Evolutionary conservation across 1,140 invertebrate genomes (phyloP), one percentile per base, ranked within the genome.

Genomic region (Onthophagus taurus): DNA sequence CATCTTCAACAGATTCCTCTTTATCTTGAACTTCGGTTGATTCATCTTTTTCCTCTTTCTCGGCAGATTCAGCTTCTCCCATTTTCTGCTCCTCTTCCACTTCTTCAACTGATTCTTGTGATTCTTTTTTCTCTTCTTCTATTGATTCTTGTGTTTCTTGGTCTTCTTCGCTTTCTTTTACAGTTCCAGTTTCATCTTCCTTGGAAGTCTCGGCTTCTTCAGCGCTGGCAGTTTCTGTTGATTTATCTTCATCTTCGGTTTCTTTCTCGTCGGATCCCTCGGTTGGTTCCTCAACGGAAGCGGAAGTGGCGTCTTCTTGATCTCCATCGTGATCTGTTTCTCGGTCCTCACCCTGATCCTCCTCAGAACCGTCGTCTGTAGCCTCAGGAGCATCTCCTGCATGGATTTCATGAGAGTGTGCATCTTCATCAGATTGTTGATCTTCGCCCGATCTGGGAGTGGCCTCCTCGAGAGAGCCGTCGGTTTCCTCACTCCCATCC

Each of bases 161-260:
- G 2, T 4, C 42, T 34, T 43, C 14, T 24, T 12, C 21, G 4
- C 31, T 14, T 12, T 14, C 54, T 75, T 58, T 20, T 68, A 69
- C 58, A 69, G 68, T 72, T 75, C 76, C 73, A n/a, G n/a, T n/a
- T 76, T 75, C 72, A 76, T 75, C 47, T 74, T 75, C 50, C 75
- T 75, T 13, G 16, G 23, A 36, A 21, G 16, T 20, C 14, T 19
- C 23, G 23, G 11, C 34, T 36, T n/a, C 13, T 26, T 36, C n/a
- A 8, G 34, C 19, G 11, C 19, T 21, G 34, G 34, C 11, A n/a
- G 16, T 6, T 36, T 36, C 34, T 4, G 19, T 20, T 5, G 17
- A n/a, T n/a, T 36, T 11, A 20, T 19, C 34, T 26, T 26, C 24
- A 21, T 6, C 34, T 4, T 36, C 34, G 17, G 11, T 20, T n/a